A percentile compares a stretch with the other conserved stretches of the same genome.
Conservation (phyloP, 2,113 vertebrate genomes). For the Leptobrachium leishanense region DNA sequence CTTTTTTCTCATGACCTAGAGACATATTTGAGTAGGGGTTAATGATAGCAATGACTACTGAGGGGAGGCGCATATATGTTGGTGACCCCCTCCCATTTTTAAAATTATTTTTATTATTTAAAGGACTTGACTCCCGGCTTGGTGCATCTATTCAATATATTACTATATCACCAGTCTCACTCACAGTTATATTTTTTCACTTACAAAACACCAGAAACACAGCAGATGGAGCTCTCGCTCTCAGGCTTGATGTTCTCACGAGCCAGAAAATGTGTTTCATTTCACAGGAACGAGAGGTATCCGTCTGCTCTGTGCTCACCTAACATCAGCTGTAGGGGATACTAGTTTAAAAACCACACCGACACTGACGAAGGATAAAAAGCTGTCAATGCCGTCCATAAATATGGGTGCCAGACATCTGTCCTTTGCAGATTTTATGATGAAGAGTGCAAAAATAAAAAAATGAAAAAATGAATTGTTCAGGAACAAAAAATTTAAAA, state of each 20-base stretch:
- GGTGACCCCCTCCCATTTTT: too few relatives aligned
- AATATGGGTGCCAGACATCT: neutral
- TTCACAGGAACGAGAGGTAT: conserved; percentile 34
- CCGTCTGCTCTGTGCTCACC: conserved; percentile 12
- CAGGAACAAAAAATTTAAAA: too few relatives aligned
- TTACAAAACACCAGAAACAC: conserved; percentile 26
- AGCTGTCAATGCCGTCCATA: neutral
- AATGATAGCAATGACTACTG: too few relatives aligned
- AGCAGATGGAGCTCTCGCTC: conserved; percentile 59
- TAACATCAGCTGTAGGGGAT: conserved; percentile 24
- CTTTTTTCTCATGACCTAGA: too few relatives aligned
- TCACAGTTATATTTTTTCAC: neutral
- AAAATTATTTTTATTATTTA: too few relatives aligned
- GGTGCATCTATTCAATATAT: too few relatives aligned
- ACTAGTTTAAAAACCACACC: conserved; percentile 24
- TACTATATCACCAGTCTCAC: neutral
- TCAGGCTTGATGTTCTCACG: conserved; percentile 41
- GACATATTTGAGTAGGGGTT: too few relatives aligned
- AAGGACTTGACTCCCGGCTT: too few relatives aligned
- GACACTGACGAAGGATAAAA: conserved; percentile 12
- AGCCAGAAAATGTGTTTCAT: conserved; percentile 46
- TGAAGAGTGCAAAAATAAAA: too few relatives aligned
- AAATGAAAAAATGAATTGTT: too few relatives aligned
- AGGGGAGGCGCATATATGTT: too few relatives aligned
- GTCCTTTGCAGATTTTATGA: neutral